Evolutionary conservation across 1,140 invertebrate species (phyloP), one percentile per base, ranked within the genome.

Genomic region (Meloidogyne exigua): DNA sequence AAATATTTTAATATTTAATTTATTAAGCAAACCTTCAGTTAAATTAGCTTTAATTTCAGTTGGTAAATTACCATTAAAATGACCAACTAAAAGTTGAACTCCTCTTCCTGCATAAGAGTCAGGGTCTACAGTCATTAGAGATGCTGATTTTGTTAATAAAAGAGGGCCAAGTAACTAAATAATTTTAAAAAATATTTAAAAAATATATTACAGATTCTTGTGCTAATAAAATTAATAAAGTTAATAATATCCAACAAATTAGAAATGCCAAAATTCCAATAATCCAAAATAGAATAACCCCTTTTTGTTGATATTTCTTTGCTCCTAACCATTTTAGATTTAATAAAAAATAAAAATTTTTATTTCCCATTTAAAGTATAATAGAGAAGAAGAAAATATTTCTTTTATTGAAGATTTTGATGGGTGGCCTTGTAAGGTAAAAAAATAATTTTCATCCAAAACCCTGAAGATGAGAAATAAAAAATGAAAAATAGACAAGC

Each of bases 31-130:
- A 86, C 83, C 83, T 42, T 81, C 62, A 25, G 78, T 86, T n/a
- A 84, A 44, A 75, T 84, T 84, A 25, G 76, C 73, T 10, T 62
- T 23, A 62, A 80, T 81, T 28, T 86, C 86, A 21, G 76, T 79
- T 15, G 86, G 86, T 32, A 87, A 70, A 75, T 87, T 87, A 12
- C 85, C 85, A 68, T 87, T 87, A 62, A 87, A 87, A 57, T 87
- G 85, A 0, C 85, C 85, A 66, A 87, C 85, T 13, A 87, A 76
- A 32, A 87, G 74, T 75, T 87, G 81, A 64, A 87, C 62, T 26
- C 83, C 82, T n/a, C 71, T 63, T 39, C 57, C 64, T 10, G 76
- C 28, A 63, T 82, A 72, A 39, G 79, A 79, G 65, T 82, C 76
- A 7, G 64, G 74, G 25, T 67, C 72, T 21, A 70, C 72, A 11